These are phyloP conservation scores for Chloroceryle inda DNA, from an alignment of 2,797 vertebrate species.

Conservation along the genomic window DNA sequence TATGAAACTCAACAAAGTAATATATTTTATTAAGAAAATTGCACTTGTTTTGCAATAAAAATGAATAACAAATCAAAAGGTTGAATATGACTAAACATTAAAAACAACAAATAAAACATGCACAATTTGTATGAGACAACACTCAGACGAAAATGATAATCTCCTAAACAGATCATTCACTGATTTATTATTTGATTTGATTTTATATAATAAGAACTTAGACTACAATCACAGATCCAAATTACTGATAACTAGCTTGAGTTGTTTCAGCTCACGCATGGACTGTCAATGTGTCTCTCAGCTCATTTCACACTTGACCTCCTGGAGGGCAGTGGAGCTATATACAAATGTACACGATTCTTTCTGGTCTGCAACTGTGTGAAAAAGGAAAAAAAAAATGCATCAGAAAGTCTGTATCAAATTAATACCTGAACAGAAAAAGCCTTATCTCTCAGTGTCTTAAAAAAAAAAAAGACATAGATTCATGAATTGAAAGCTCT, in stretches of 20 bases:
- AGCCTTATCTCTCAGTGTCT: not conserved
- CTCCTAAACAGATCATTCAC: not conserved
- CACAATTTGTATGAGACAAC: not conserved
- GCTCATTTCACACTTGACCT: slow-evolving; percentile 59
- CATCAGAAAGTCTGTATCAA: slow-evolving; percentile 42
- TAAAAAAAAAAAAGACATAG: not conserved
- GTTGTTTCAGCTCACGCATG: not conserved
- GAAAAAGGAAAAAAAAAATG: not conserved
- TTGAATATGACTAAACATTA: not conserved
- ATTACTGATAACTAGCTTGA: slow-evolving; percentile 23
- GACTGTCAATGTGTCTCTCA: slow-evolving; percentile 34
- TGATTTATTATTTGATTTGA: not conserved
- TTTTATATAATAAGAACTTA: not conserved
- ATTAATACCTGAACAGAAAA: not conserved
- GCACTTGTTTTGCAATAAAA: not conserved
- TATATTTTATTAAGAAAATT: not conserved
- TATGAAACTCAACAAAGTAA: not conserved
- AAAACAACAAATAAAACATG: not conserved
- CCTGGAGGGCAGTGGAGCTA: not conserved
- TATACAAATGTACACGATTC: not conserved
- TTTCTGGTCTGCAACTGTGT: not conserved
- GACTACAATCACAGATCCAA: slow-evolving; percentile 15
- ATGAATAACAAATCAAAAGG: not conserved
- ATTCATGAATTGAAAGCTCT: slow-evolving; percentile 36
- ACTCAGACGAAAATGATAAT: not conserved